These are phyloP conservation scores for Caenorhabditis elegans DNA, from an alignment of 1,140 invertebrate species.

Conservation along the genomic window DNA sequence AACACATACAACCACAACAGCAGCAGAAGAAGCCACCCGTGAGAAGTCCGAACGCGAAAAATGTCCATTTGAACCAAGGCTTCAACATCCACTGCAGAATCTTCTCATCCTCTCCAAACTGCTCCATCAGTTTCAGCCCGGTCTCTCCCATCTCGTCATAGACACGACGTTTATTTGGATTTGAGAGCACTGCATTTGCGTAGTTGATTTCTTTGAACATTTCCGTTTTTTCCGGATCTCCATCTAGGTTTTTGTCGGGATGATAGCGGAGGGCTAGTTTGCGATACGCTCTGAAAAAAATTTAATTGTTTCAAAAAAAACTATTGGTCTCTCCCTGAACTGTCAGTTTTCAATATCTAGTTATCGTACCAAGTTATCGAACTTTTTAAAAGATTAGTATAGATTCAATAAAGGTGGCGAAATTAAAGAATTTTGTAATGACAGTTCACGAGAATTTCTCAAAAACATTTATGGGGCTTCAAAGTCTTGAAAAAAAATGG, in stretches of 20 bases:
- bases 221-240: constrained; percentile 58
- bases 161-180: constrained; percentile 66
- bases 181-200: constrained; percentile 68
- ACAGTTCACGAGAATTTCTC: too few species aligned
- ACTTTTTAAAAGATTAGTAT: too few species aligned
- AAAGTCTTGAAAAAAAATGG: too few species aligned
- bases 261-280: constrained; percentile 92
- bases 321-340: too few species aligned
- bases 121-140: constrained; percentile 69
- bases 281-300: constrained; percentile 75
- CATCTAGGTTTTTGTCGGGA: constrained; percentile 85
- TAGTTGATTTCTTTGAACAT: constrained; percentile 70
- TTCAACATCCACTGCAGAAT: constrained; percentile 63
- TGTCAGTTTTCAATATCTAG: too few species aligned
- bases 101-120: constrained; percentile 70
- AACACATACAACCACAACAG: constrained; percentile 61
- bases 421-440: too few species aligned
- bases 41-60: constrained; percentile 47
- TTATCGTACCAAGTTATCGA: too few species aligned
- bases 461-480: too few species aligned
- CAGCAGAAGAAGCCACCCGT: constrained; percentile 60
- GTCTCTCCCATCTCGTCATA: constrained; percentile 70
- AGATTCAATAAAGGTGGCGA: too few species aligned
- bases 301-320: neutral
- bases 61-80: constrained; percentile 64